Evolutionary conservation across 2,888 invertebrate species (phyloP), one percentile per base, ranked within the genome.

Genomic region (Agonopterix subpropinquella): DNA sequence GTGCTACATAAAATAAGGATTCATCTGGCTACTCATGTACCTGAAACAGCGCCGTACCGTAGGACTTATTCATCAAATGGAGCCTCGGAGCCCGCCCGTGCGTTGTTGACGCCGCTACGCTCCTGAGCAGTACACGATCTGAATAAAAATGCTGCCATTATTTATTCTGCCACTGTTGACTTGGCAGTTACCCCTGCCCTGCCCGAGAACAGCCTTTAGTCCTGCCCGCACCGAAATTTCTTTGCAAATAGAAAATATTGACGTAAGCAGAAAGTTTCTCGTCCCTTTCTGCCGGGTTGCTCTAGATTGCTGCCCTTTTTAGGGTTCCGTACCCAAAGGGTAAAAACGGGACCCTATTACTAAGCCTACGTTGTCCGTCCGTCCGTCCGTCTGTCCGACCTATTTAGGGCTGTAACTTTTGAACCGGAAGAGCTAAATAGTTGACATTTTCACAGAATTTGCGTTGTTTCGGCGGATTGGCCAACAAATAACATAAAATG

Each of bases 71-170:
- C 53, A 47, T 45, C 36, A 47, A 36, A 58, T 50, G 49, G 50
- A 56, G 50, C 50, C 52, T 47, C 53, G 28, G 51, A 45, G 51
- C 52, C 55, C 50, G 52, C 55, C 9, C 48, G 52, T 50, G 48
- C 60, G 59, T 58, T 58, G 61, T 64, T 65, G 64, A 61, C 65
- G 62, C 62, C 58, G 28, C 28, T 18, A 2, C 18, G 18, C 18
- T 18, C 18, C 64, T 62, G 61, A 56, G 55, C 58, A 62, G 61
- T 52, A 65, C 76, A 70, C 59, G 72, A 64, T 62, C 65, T 62
- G 74, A 76, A 76, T 76, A 74, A 73, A 70, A 73, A 76, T 71
- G 65, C 58, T 56, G 57, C 52, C 61, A 67, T 74, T 72, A 74
- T 70, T 74, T 71, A 71, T 70, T 69, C 68, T 62, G 13, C 13